Evolutionary conservation across 2,113 vertebrate species (phyloP), one percentile per base, ranked within the genome.

Genomic region (Odobenus rosmarus): DNA sequence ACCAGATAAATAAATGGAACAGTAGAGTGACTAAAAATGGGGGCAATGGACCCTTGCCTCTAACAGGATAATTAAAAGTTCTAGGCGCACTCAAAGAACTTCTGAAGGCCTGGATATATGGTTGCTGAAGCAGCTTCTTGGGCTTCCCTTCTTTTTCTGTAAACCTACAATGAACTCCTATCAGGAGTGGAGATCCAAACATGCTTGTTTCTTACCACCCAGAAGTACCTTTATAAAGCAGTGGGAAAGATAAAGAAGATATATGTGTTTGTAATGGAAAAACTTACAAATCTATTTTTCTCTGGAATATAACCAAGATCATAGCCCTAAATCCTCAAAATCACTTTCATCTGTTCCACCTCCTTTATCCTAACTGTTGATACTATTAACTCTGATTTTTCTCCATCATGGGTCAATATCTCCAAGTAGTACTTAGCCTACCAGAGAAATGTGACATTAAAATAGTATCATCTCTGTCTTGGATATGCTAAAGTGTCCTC

Each of bases 341-440:
- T 67, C 39, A 55, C 7, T 49, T 74, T 67, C 46, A 28, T 61
- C 61, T 90, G 49, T 72, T 62, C n/a, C 33, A 82, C 21, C 11
- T 67, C 36, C 90, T 95, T 71, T 13, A 61, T 24, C 59, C 59
- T 69, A 72, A 64, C 69, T 88, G 21, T 51, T 49, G 64, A 77
- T 53, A 42, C 15, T 86, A 19, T 49, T 96, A 96, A 80, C 28
- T 64, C 51, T 57, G 74, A 26, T 67, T 90, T 96, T 87, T 83
- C 31, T 49, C n/a, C 16, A 57, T 71, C 42, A 49, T 71, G 42
- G 55, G 31, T 26, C 55, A 87, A 80, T 83, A 74, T 39, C 3
- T 16, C 16, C 24, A 88, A 84, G 33, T 16, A 89, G 18, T 28
- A 92, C 6, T 67, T 76, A 82, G 18, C 19, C 39, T 72, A 31